Base-by-base conservation (phyloP, 2,113 vertebrate species). In the Pachypanchax playfairii region DNA sequence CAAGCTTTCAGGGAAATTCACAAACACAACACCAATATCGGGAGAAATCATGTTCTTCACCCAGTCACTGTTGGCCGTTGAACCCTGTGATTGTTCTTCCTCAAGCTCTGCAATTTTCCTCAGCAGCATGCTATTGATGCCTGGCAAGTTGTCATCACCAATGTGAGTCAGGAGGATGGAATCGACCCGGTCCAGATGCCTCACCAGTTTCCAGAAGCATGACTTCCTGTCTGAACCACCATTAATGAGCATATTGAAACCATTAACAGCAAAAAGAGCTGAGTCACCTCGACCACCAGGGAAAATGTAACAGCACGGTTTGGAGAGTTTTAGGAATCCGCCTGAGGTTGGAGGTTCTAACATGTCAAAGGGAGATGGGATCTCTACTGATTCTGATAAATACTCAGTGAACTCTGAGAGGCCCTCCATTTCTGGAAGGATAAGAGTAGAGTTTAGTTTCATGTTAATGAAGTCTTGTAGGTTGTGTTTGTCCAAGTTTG, bases 201-300 rank as follows among this genome's bases (percentile, higher is more conserved):
- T 92, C 47, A 98, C 95, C 75, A 98, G 92, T 84, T 98, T 98
- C 96, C 96, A 98, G 82, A 98, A 98, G 78, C 96, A 98, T 1
- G 96, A 97, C 83, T 94, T 98, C 71, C 96, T 93, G 83, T 98
- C 94, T 0, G 96, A 98, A 33, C 97, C 97, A 38, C 97, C 97
- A 0, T 98, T 98, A 70, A 98, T 94, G 38, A 98, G 95, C 97
- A 98, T 98, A 56, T 98, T 98, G 88, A 98, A 98, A 47, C 97
- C 97, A 1, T 98, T 98, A 46, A 98, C 96, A 3, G 96, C 96
- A 58, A 98, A 98, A 38, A 98, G 84, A 9, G 96, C 96, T 4
- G 96, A 97, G 70, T 98, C 96, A 0, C 96, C 96, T 22, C 89
- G 90, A 31, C 96, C 96, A 0, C 94, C 96, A 0, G 96, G 96